A percentile compares a stretch with the other conserved stretches of the same genome.
Evolutionary conservation across 2,113 vertebrate species (phyloP).

Genomic region (Cryptoleucopteryx plumbea): DNA sequence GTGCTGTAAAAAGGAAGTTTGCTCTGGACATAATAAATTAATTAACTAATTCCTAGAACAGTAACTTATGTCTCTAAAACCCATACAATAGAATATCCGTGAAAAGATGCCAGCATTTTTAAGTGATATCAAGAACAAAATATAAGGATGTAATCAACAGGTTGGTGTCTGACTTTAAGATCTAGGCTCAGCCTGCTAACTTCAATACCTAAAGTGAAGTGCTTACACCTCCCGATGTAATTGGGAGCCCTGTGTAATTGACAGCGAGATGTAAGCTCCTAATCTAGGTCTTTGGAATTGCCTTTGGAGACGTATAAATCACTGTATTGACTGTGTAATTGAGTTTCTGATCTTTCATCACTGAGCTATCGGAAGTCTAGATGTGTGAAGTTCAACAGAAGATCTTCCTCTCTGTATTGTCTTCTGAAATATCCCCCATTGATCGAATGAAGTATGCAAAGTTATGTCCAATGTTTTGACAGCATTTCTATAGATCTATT

Average conservation of each 20-base stretch:
- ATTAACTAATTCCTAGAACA: constrained; percentile 49
- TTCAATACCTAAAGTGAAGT: neutral
- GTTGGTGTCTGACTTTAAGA: neutral
- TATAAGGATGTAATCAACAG: neutral
- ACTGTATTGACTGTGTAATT: neutral
- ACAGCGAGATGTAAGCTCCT: neutral
- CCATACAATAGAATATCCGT: neutral
- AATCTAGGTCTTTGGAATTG: neutral
- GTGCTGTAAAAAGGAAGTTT: constrained; percentile 14
- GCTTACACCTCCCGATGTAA: neutral
- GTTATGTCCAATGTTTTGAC: neutral
- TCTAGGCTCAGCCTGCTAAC: neutral
- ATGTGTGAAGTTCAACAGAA: neutral
- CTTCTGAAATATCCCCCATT: neutral
- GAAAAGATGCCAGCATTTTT: neutral
- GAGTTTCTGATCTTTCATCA: neutral
- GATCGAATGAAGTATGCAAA: neutral
- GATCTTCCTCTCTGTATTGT: neutral
- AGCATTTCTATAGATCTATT: accelerated
- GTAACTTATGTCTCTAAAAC: constrained; percentile 7
- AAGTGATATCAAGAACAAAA: neutral
- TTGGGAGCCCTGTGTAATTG: neutral
- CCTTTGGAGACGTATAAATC: neutral
- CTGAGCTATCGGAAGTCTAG: neutral
- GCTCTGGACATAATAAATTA: constrained; percentile 37